These are phyloP conservation scores for Lepus americanus DNA, from an alignment of 2,113 vertebrate species.

Conservation along the genomic window DNA sequence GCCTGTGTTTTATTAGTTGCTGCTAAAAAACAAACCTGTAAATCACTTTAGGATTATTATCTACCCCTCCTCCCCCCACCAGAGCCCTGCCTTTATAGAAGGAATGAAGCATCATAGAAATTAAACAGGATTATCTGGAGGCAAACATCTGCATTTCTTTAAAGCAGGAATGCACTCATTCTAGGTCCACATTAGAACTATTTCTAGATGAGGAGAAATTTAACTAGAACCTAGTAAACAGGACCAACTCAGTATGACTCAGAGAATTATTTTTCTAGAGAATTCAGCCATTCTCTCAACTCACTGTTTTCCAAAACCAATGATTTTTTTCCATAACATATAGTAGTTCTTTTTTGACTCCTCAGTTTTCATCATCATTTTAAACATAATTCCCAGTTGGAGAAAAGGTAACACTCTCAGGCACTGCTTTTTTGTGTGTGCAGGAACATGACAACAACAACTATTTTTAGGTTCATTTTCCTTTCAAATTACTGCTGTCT, in stretches of 20 bases:
- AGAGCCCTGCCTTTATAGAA: neutral
- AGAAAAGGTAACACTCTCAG: neutral
- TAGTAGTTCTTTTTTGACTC: neutral
- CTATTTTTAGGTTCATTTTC: conserved; percentile 37
- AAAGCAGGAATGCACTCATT: neutral
- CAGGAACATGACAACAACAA: neutral
- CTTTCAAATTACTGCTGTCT: conserved; percentile 13
- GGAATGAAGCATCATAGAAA: conserved; percentile 41
- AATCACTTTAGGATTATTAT: conserved; percentile 64
- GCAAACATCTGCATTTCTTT: conserved; percentile 11
- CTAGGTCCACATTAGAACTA: neutral
- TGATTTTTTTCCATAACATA: neutral
- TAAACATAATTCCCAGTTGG: neutral
- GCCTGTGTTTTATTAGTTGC: conserved; percentile 66
- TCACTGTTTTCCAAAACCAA: neutral
- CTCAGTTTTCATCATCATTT: neutral
- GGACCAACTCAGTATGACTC: neutral
- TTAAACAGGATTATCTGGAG: neutral
- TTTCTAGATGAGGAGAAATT: neutral
- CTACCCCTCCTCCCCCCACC: neutral
- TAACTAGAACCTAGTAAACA: neutral
- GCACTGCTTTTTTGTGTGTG: neutral
- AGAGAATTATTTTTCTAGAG: neutral
- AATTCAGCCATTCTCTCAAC: neutral
- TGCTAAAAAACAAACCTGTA: conserved; percentile 74